phyloP scores from a whole-genome alignment of 2,888 invertebrate species.

The Idaea biselata region DNA sequence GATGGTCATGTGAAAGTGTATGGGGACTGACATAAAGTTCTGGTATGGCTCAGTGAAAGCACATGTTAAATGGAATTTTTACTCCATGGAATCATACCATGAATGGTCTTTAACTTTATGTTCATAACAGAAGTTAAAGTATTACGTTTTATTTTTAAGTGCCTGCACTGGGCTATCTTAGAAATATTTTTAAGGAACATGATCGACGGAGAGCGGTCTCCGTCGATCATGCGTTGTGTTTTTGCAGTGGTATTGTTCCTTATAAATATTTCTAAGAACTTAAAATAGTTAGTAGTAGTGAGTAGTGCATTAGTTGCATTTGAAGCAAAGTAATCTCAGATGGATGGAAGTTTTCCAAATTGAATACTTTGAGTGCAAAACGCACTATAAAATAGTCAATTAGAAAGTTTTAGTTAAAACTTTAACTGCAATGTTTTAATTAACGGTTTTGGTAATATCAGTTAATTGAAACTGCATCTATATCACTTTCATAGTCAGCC shows the following conservation, averaged over 20 bases:
- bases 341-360: not conserved
- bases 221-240: too few species aligned
- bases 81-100: not conserved
- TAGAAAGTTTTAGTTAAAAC: not conserved
- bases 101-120: not conserved
- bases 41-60: not conserved
- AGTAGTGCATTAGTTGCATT: not conserved
- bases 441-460: not conserved
- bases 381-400: not conserved
- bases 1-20: not conserved
- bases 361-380: too few species aligned
- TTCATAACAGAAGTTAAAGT: too few species aligned
- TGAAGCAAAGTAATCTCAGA: not conserved
- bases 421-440: not conserved
- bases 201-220: too few species aligned
- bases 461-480: not conserved
- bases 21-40: not conserved
- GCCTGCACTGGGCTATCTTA: too few species aligned
- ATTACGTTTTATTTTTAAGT: too few species aligned
- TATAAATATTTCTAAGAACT: too few species aligned
- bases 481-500: not conserved
- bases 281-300: not conserved
- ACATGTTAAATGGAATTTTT: not conserved
- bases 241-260: too few species aligned
- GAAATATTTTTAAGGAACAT: too few species aligned